Conservation (phyloP, 2,888 invertebrate genomes). For the Drosophila prolongata region DNA sequence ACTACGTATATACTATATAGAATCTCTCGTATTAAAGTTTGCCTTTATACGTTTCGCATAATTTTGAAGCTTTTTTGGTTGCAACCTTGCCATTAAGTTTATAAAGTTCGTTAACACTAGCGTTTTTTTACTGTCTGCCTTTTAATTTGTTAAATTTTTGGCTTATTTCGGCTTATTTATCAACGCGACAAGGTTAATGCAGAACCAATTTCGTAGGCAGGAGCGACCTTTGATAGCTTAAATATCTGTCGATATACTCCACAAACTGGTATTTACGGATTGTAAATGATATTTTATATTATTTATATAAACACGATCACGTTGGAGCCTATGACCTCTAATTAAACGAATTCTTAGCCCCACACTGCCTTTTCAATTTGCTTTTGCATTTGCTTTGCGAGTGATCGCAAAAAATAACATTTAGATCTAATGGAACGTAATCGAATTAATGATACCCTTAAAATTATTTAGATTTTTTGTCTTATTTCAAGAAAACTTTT, state of each 20-base stretch:
- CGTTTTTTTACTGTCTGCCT: slow-evolving; percentile 19
- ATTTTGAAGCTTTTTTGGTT: slow-evolving; percentile 31
- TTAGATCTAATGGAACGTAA: neutral
- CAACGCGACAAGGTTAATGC: slow-evolving; percentile 28
- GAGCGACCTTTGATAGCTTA: slow-evolving; percentile 22
- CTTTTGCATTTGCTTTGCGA: slow-evolving; percentile 33
- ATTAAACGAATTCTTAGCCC: slow-evolving; percentile 29
- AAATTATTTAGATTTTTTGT: neutral
- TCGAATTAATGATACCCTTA: neutral
- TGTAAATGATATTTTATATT: slow-evolving; percentile 12
- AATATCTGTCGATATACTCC: slow-evolving; percentile 32
- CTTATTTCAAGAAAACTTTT: neutral
- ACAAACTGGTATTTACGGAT: slow-evolving; percentile 20
- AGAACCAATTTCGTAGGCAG: slow-evolving; percentile 32
- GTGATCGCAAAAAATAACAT: slow-evolving; percentile 32
- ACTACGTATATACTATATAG: slow-evolving; percentile 20
- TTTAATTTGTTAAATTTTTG: slow-evolving; percentile 41
- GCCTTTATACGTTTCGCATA: slow-evolving; percentile 41
- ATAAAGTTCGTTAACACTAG: slow-evolving; percentile 61
- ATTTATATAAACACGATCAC: slow-evolving; percentile 25
- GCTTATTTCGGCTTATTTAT: slow-evolving; percentile 22
- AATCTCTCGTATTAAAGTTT: slow-evolving; percentile 22
- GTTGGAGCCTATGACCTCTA: slow-evolving; percentile 30
- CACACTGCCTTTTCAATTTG: slow-evolving; percentile 19
- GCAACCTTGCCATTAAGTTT: slow-evolving; percentile 46